Base-by-base conservation (phyloP, 2,797 vertebrate species). In the Odontamblyopus lacepedii region DNA sequence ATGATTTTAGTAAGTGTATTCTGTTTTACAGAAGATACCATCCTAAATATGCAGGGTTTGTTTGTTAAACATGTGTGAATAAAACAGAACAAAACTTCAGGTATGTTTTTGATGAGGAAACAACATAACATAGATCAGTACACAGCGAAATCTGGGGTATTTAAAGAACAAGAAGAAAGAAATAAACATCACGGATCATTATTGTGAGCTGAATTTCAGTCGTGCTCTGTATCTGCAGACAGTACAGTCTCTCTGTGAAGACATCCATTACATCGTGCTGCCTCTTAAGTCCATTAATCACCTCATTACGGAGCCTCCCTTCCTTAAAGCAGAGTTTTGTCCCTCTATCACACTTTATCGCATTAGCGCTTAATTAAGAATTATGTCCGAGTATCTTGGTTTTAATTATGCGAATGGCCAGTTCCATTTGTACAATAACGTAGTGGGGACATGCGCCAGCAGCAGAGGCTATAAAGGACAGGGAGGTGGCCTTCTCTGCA, bases 301-400 rank as follows among this genome's bases (percentile, higher is more conserved):
- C 92, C 77, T 91, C 87, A 90, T 95, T 93, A 93, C 85, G 90
- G 90, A 71, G 85, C 84, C 83, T 61, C 74, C 84, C 90, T 91
- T 92, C 87, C 90, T 91, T 90, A 82, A 92, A 94, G 88, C 92
- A 93, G 88, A 90, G 81, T 93, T 92, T 86, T 81, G 83, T 85
- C 86, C 83, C 79, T 84, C 83, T 86, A 91, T 91, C 92, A 92
- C 89, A 79, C 94, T 96, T 92, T 94, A 96, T 95, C 95, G 92
- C 93, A 93, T 96, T 95, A 96, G 87, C 63, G 87, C 94, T 95
- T 97, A 96, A 96, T 97, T 96, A 96, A 95, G 95, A 96, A 95
- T 94, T 93, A 96, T 95, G 95, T 94, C 89, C 81, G 73, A 89
- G 91, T 93, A 94, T 95, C 93, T 92, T 89, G 88, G 89, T 93